Conservation (phyloP, 37 sponge, comb jelly and placozoan species). For the Tethya wilhelma region DNA sequence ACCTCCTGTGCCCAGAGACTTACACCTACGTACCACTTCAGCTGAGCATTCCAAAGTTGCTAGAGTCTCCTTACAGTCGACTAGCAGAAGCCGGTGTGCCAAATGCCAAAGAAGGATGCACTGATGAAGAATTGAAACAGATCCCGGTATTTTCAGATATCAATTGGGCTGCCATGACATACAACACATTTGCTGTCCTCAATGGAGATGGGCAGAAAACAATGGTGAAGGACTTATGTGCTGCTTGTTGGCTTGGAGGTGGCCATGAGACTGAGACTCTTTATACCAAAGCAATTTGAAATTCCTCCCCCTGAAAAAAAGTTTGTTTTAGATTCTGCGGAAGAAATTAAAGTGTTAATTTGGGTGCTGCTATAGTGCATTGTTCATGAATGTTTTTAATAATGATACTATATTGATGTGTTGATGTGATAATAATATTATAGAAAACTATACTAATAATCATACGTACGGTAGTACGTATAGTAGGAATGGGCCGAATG, state of each 20-base stretch:
- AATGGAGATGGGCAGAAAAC: background rate
- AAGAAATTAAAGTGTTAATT: no score
- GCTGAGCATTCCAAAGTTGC: conserved; percentile 48
- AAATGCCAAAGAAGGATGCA: background rate
- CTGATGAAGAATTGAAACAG: conserved; percentile 12
- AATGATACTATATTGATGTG: no score
- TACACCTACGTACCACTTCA: conserved; percentile 65
- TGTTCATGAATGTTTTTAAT: no score
- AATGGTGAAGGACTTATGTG: conserved; percentile 29
- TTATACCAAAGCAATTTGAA: no score
- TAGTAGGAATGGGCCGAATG: no score
- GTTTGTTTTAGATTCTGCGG: no score
- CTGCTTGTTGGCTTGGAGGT: conserved; percentile 34
- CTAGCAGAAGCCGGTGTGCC: conserved; percentile 31
- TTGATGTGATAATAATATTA: no score
- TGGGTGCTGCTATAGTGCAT: no score
- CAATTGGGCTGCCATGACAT: background rate
- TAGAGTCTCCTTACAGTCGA: conserved; percentile 57
- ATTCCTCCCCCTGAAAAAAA: no score
- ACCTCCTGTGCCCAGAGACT: conserved; percentile 76
- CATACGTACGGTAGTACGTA: no score
- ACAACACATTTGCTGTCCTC: background rate
- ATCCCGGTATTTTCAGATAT: background rate
- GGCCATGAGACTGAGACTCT: conserved; percentile 14
- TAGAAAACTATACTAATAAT: no score